phyloP scores from a whole-genome alignment of 2,113 vertebrate species.

The Podilymbus podiceps region DNA sequence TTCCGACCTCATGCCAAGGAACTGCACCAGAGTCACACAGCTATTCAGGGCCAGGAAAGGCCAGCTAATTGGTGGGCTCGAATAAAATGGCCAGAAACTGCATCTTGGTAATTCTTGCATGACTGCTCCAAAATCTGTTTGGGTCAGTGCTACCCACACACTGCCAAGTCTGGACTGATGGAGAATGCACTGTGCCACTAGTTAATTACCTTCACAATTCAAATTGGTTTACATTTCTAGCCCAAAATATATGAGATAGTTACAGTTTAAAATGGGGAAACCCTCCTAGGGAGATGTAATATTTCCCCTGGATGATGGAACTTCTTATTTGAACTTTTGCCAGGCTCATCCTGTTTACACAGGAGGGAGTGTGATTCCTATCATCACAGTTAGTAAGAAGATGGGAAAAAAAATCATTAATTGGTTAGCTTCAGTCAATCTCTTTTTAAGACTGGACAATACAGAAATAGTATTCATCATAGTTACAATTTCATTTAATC shows the following conservation, averaged over 20 bases:
- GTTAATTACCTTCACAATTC: fast-evolving
- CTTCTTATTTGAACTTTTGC: not conserved
- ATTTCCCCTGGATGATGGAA: not conserved
- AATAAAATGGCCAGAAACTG: not conserved
- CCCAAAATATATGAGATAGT: not conserved
- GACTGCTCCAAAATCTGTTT: fast-evolving
- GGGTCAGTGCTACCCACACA: not conserved
- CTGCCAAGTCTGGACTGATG: not conserved
- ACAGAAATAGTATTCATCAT: not conserved
- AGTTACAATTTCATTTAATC: not conserved
- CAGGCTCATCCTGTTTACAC: not conserved
- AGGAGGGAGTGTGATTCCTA: not conserved
- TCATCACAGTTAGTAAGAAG: not conserved
- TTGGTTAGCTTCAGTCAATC: not conserved
- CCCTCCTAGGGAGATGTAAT: fast-evolving
- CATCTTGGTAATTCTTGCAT: fast-evolving
- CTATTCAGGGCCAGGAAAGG: not conserved
- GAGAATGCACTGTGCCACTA: fast-evolving
- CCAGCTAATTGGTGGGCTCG: not conserved
- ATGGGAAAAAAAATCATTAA: not conserved
- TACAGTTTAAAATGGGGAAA: not conserved
- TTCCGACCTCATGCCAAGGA: not conserved
- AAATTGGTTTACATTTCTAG: not conserved
- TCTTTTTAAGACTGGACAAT: not conserved
- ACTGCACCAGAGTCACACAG: not conserved